Conservation (phyloP, 2,797 vertebrate species). For the Triplophysa yarkandensis region DNA sequence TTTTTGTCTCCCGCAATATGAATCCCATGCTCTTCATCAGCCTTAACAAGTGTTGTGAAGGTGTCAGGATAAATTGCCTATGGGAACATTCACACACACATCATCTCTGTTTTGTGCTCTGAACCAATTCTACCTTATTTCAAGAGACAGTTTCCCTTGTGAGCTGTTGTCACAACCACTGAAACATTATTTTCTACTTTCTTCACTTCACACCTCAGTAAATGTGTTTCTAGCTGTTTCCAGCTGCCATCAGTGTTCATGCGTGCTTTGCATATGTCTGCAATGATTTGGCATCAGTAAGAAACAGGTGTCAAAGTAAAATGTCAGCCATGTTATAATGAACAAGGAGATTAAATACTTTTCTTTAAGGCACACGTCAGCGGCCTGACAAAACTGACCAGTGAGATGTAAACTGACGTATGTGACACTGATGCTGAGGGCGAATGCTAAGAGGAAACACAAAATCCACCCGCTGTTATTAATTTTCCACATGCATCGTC, state of each 20-base stretch:
- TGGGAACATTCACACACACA: conserved; percentile 18
- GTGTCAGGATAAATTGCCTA: conserved; percentile 11
- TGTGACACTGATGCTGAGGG: neutral
- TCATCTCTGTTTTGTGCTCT: conserved; percentile 3
- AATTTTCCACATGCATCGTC: neutral
- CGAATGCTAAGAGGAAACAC: neutral
- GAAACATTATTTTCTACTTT: conserved; percentile 5
- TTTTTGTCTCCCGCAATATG: neutral
- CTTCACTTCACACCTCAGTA: conserved; percentile 1
- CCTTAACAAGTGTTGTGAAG: conserved; percentile 1
- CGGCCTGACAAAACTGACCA: neutral
- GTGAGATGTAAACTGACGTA: conserved; percentile 9
- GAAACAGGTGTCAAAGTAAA: neutral
- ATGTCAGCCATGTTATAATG: conserved; percentile 4
- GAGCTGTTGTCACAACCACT: conserved; percentile 11
- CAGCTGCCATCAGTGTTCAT: neutral
- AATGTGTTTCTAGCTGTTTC: neutral
- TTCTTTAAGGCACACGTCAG: conserved; percentile 17
- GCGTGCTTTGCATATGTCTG: conserved; percentile 31
- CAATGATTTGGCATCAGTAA: conserved; percentile 22
- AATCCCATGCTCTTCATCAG: conserved; percentile 3
- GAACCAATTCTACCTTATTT: neutral
- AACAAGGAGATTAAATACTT: conserved; percentile 16
- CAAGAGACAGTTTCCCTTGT: neutral
- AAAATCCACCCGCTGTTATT: neutral